Base-by-base conservation (phyloP, 2,797 vertebrate species). In the Cyprinodon diabolis region DNA sequence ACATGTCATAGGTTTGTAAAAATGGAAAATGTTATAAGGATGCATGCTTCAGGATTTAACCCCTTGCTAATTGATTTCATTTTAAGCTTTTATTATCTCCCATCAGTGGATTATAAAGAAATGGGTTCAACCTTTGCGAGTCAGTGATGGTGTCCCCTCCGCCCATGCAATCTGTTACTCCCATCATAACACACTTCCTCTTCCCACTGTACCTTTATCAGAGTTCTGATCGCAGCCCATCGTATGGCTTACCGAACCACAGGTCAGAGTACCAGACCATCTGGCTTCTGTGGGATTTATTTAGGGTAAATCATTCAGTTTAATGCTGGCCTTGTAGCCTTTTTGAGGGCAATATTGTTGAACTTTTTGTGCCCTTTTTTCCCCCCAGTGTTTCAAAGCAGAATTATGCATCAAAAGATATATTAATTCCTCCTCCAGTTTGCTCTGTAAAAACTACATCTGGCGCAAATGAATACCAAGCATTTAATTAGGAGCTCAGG, bases 161-260 rank as follows among this genome's bases (percentile, higher is more conserved):
- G 69, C 48, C 2, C 43, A 17, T 49, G 12, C 40, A 2, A 43
- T 49, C 13, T 14, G n/a, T 54, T 15, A 6, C 11, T 65, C 35
- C 49, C 35, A 30, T 45, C 3, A 1, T 23, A 40, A 35, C 55
- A 63, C 55, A 30, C 66, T n/a, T 0, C 48, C 71, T 74, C 72
- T 3, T 9, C 7, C 65, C 77, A 2, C 84, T 51, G 65, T 66
- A 15, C 40, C 10, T 71, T 54, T 58, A 66, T 79, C 68, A 4
- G 62, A 30, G 71, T 73, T 66, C 12, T 68, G 73, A 78, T 73
- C 74, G 69, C 85, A 85, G 74, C 6, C 12, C 47, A 79, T 90
- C 92, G 92, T 93, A 92, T 94, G 93, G 86, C 84, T 74, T 77
- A 80, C 68, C 77, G 74, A 76, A 81, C 85, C 84, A 87, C 85